Evolutionary conservation across 2,113 vertebrate species (phyloP), one percentile per base, ranked within the genome.

Genomic region (Balaenoptera acutorostrata): DNA sequence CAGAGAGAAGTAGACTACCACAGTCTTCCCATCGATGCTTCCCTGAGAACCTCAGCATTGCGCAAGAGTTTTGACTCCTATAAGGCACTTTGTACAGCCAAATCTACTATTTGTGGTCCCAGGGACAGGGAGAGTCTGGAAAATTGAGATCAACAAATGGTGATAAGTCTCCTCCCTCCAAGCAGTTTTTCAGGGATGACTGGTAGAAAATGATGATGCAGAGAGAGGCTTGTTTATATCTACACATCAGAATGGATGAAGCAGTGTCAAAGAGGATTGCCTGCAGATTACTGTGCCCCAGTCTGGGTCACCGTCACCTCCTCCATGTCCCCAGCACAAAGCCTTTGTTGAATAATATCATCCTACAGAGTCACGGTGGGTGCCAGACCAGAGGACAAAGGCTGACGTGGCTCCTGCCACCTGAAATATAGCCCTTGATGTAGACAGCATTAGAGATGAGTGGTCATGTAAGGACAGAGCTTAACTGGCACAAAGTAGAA

Each of bases 111-210:
- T 74, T 90, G 64, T 78, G 27, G 68, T 86, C 27, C 27, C 18
- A 29, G 46, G 52, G 8, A 68, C 41, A 72, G 85, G 64, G 57
- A 78, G 31, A 93, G 80, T 75, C 55, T 95, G 77, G 88, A 90
- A 92, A 96, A 69, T 31, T 92, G 85, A 93, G 41, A 92, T 78
- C 80, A 95, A 72, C 39, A 78, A 85, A 87, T n/a, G 68, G 39
- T 78, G 68, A 39, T 94, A 85, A 87, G 2, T 83, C 9, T 80
- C 36, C 61, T 87, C 2, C 29, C 27, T 92, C 68, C 52, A 59
- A 88, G 29, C 63, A 66, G 61, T 46, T 87, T 90, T 59, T 86
- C 20, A 77, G 66, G 33, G 44, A 64, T 90, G 44, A 86, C 25
- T 71, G 29, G 64, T 57, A 46, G 81, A 93, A 74, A 84, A 75